These are phyloP conservation scores for Cirrhinus mrigala DNA, from an alignment of 2,797 vertebrate species.

Conservation along the genomic window DNA sequence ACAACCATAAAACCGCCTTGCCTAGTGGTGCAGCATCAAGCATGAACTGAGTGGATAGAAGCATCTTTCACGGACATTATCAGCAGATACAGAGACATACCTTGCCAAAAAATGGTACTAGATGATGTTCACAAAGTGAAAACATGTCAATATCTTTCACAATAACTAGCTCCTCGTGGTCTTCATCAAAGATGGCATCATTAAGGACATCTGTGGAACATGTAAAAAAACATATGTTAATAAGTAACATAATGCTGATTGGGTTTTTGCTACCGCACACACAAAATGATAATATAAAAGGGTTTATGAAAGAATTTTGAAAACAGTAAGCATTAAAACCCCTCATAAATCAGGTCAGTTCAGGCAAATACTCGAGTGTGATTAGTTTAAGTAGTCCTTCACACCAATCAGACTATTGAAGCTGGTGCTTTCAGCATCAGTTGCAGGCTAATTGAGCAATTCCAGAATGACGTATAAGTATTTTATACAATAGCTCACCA, in stretches of 20 bases:
- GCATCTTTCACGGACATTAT: not conserved
- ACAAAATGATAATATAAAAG: not conserved
- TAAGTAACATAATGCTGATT: not conserved
- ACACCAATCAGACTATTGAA: not conserved
- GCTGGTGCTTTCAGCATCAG: not conserved
- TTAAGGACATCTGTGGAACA: slow-evolving; percentile 77
- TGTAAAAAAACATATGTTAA: not conserved
- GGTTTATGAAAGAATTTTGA: not conserved
- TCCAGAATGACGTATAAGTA: not conserved
- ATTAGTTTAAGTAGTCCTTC: slow-evolving; percentile 21
- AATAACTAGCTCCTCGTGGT: slow-evolving; percentile 84
- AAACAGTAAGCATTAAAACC: not conserved
- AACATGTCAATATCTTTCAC: slow-evolving; percentile 85
- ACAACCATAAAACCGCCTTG: not conserved
- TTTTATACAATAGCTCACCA: not conserved
- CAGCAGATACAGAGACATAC: slow-evolving; percentile 63
- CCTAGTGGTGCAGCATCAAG: not conserved
- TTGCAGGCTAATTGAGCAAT: slow-evolving; percentile 2
- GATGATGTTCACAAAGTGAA: slow-evolving; percentile 84
- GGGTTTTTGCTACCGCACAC: not conserved
- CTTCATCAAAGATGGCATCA: slow-evolving; percentile 84
- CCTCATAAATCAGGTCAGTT: not conserved
- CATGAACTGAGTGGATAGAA: not conserved
- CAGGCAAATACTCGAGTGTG: not conserved
- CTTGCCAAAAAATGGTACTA: slow-evolving; percentile 85